Percentiles rank a stretch among this genome's conserved stretches.
Conservation (phyloP, 2,113 vertebrate species). For the Syrrhaptes paradoxus region DNA sequence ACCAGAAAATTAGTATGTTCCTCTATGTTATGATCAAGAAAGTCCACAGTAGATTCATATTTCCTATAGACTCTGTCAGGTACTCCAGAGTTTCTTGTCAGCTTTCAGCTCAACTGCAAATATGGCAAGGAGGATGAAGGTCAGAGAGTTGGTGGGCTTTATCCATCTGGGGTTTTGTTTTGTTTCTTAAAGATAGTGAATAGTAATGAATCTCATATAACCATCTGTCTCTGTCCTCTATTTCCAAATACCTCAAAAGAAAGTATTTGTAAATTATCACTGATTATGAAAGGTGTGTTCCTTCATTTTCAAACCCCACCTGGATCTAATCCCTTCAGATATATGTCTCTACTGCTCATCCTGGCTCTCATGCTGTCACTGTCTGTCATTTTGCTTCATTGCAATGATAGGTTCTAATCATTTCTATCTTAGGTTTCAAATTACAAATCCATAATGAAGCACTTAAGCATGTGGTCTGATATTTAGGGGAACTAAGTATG, state of each 20-base stretch:
- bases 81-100: neutral
- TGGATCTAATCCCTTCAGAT: neutral
- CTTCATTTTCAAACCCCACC: neutral
- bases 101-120: neutral
- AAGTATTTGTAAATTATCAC: neutral
- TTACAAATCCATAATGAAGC: constrained; percentile 23
- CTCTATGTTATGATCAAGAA: neutral
- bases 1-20: neutral
- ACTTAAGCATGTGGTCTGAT: neutral
- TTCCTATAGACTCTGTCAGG: neutral
- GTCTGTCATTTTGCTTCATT: neutral
- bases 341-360: neutral
- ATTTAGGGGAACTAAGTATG: neutral
- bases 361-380: neutral
- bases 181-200: neutral
- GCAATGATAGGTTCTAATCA: neutral
- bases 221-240: neutral
- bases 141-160: neutral
- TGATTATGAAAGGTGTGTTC: neutral
- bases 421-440: neutral
- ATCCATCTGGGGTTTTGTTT: neutral
- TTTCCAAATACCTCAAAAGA: neutral
- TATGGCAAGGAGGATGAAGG: neutral
- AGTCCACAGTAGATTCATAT: neutral
- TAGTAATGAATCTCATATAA: neutral